Conservation (phyloP, 2,797 vertebrate species). For the Sebastes oblongus region DNA sequence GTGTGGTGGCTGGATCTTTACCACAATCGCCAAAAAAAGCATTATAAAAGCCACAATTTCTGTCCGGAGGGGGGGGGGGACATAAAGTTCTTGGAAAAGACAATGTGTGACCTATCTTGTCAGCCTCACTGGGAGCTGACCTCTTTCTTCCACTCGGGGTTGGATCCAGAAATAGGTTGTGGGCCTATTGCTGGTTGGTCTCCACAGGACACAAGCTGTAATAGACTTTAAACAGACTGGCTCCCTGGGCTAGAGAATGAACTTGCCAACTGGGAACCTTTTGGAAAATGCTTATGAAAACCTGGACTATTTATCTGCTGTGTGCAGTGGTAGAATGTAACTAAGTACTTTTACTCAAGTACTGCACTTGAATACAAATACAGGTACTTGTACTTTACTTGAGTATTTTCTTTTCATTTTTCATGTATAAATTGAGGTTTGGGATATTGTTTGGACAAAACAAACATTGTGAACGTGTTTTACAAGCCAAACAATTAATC, state of each 20-base stretch:
- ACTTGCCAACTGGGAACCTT: constrained; percentile 44
- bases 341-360: background rate
- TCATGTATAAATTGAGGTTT: background rate
- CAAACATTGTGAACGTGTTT: background rate
- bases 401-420: background rate
- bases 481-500: background rate
- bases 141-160: constrained; percentile 54
- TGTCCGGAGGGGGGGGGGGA: background rate
- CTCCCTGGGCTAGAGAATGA: constrained; percentile 47
- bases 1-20: background rate
- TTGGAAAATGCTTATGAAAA: constrained; percentile 44
- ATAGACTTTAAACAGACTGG: constrained; percentile 70
- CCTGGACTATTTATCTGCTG: constrained; percentile 47
- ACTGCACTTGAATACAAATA: background rate
- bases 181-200: constrained; percentile 56
- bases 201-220: constrained; percentile 63
- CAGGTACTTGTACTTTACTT: no score
- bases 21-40: background rate
- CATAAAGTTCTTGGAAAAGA: constrained; percentile 32
- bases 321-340: background rate
- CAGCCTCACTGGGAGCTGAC: constrained; percentile 62
- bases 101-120: constrained; percentile 55
- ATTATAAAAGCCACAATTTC: background rate
- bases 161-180: constrained; percentile 63
- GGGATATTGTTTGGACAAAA: background rate